phyloP scores from a whole-genome alignment of 37 sponge, comb jelly and placozoan species.

The Aphrocallistes beatrix region DNA sequence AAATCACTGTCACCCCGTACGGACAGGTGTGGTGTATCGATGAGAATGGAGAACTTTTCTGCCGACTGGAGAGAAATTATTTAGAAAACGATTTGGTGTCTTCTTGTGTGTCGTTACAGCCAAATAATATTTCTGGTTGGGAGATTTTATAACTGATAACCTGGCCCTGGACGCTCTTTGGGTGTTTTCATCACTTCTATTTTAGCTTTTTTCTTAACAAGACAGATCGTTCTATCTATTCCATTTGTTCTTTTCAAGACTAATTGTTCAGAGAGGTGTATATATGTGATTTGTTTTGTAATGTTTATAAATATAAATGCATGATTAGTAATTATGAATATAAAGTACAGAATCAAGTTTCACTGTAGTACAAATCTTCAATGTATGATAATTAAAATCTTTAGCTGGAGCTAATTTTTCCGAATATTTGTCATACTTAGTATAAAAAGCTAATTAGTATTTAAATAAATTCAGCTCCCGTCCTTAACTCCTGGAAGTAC shows the following conservation, averaged over 20 bases:
- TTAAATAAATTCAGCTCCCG: too few relatives aligned
- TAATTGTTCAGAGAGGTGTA: background rate
- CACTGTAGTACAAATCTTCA: too few relatives aligned
- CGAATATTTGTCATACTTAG: too few relatives aligned
- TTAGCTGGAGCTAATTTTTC: too few relatives aligned
- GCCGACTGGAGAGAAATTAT: background rate
- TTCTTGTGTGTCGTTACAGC: background rate
- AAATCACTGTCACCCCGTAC: slow-evolving; percentile 36
- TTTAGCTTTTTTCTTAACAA: background rate
- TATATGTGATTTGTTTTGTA: background rate
- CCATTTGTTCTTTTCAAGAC: background rate
- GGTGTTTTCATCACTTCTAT: slow-evolving; percentile 8
- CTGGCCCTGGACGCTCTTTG: background rate
- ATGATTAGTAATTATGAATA: too few relatives aligned
- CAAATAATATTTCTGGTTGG: background rate
- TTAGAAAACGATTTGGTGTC: background rate
- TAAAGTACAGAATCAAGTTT: too few relatives aligned
- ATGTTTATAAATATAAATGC: background rate
- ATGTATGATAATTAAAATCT: too few relatives aligned
- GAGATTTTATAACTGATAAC: background rate
- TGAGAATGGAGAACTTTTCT: slow-evolving; percentile 30
- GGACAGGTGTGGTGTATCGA: slow-evolving; percentile 64
- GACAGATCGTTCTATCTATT: background rate
- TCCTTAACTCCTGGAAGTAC: too few relatives aligned
- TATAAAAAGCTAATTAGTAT: too few relatives aligned